These are phyloP conservation scores for Rhopilema esculentum DNA, from an alignment of 30 jellyfish, hydroid and myxozoan species.

Conservation along the genomic window DNA sequence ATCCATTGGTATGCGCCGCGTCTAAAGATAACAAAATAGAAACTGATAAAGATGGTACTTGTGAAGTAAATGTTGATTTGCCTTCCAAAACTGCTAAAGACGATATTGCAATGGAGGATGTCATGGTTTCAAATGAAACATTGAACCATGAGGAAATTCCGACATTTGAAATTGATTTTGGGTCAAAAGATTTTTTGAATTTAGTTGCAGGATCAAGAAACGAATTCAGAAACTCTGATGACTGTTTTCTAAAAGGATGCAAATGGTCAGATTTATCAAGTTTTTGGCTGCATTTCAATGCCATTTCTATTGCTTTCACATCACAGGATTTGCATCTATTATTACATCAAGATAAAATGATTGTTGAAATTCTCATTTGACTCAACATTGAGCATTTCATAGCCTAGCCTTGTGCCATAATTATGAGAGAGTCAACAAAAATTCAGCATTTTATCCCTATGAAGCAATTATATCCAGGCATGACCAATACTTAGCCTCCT, in stretches of 20 bases:
- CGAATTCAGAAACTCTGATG: constrained; percentile 29
- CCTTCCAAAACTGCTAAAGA: not conserved
- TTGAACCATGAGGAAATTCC: not conserved
- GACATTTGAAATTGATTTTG: constrained; percentile 8
- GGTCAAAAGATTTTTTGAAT: constrained; percentile 7
- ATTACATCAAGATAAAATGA: too few species aligned
- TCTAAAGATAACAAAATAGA: too few species aligned
- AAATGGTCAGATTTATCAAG: constrained; percentile 30
- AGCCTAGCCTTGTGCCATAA: too few species aligned
- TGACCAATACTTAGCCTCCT: too few species aligned
- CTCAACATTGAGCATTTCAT: too few species aligned
- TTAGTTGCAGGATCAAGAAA: constrained; percentile 49
- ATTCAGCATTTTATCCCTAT: too few species aligned
- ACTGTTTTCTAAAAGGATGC: constrained; percentile 52
- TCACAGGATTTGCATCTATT: too few species aligned
- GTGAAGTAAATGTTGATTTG: not conserved
- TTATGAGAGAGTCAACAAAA: too few species aligned
- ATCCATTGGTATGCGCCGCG: too few species aligned
- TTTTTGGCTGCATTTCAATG: not conserved
- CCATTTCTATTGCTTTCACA: too few species aligned
- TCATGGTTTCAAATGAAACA: not conserved
- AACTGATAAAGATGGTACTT: not conserved
- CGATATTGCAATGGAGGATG: not conserved
- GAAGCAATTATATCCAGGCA: too few species aligned
- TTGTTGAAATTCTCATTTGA: too few species aligned